Evolutionary conservation across 2,113 vertebrate species (phyloP).

Genomic region (Collichthys lucidus): DNA sequence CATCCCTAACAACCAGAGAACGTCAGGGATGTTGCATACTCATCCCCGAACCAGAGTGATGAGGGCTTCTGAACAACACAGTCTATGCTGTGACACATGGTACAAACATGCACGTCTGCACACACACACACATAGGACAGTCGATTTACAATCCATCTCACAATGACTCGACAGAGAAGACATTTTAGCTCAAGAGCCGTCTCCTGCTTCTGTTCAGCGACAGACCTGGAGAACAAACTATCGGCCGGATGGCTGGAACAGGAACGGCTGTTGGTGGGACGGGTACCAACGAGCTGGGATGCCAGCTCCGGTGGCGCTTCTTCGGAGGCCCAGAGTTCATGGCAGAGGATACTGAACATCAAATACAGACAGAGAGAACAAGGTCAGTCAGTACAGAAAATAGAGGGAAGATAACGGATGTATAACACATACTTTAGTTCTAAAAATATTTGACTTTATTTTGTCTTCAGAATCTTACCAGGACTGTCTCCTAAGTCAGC

Average conservation of each 20-base stretch:
- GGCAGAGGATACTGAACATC: constrained; percentile 79
- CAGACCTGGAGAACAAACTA: constrained; percentile 84
- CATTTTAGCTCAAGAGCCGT: not conserved
- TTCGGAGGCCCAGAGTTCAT: constrained; percentile 96
- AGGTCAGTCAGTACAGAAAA: not conserved
- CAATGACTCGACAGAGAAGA: not conserved
- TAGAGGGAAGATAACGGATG: not conserved
- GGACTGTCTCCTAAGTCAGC: constrained; percentile 88
- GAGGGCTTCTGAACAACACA: constrained; percentile 24
- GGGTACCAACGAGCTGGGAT: constrained; percentile 87
- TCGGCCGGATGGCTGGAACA: constrained; percentile 88
- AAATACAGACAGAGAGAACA: not conserved
- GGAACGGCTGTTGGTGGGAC: constrained; percentile 87
- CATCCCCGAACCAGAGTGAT: constrained; percentile 25
- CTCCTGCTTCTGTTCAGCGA: not conserved
- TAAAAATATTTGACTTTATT: not conserved
- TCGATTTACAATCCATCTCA: constrained; percentile 12
- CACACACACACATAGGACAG: constrained; percentile 10
- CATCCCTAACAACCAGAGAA: constrained; percentile 59
- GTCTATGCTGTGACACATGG: not conserved
- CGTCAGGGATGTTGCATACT: constrained; percentile 32
- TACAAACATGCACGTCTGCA: not conserved
- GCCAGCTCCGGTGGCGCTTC: constrained; percentile 97
- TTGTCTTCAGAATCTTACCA: constrained; percentile 52
- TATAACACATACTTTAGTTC: not conserved